Conservation (phyloP, 2,797 vertebrate genomes). For the Sebastes kiyomatsui region DNA sequence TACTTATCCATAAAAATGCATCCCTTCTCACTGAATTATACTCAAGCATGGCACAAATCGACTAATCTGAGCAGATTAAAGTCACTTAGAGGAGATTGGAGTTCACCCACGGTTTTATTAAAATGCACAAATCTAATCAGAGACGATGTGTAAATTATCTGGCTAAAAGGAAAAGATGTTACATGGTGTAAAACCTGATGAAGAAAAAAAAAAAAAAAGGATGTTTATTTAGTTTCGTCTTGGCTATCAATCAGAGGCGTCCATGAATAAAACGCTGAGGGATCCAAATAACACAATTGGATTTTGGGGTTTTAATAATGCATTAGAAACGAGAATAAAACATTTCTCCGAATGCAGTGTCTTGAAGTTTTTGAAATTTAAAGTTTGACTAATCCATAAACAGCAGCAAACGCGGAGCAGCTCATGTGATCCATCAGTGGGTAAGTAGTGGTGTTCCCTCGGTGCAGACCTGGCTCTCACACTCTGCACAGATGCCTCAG, state of each 20-base stretch:
- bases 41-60: slow-evolving; percentile 65
- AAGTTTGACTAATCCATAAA: slow-evolving; percentile 4
- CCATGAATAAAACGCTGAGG: not conserved
- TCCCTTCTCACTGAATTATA: slow-evolving; percentile 71
- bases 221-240: slow-evolving; percentile 11
- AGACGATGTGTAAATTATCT: slow-evolving; percentile 66
- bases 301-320: not conserved
- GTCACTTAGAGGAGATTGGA: slow-evolving; percentile 74
- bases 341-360: not conserved
- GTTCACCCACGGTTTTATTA: slow-evolving; percentile 71
- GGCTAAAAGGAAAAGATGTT: slow-evolving; percentile 42
- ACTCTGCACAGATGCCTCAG: slow-evolving; percentile 48
- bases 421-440: slow-evolving; percentile 33
- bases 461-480: slow-evolving; percentile 44
- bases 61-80: slow-evolving; percentile 74
- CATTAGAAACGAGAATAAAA: not conserved
- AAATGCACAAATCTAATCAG: slow-evolving; percentile 72
- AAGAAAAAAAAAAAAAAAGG: not conserved
- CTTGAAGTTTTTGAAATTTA: not conserved
- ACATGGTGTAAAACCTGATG: not conserved
- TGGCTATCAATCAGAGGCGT: slow-evolving; percentile 21
- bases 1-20: slow-evolving; percentile 79
- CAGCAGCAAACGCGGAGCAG: slow-evolving; percentile 1
- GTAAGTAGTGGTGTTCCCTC: slow-evolving; percentile 36
- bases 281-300: not conserved